Evolutionary conservation across 2,888 invertebrate species (phyloP), one percentile per base, ranked within the genome.

Genomic region (Ditylenchus weischeri): DNA sequence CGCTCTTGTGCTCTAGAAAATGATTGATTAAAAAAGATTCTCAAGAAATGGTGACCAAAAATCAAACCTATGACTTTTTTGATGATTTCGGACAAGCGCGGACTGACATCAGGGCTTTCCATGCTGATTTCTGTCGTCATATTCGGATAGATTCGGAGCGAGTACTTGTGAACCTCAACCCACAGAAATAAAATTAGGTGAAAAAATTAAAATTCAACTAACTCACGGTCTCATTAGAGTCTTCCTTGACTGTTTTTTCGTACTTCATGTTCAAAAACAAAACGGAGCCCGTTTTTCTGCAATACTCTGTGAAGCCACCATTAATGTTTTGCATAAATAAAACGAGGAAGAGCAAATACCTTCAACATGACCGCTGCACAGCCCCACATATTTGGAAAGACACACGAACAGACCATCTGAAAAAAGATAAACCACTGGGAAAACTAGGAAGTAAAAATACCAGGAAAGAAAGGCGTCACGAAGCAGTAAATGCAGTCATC

Each of bases 401-500:
- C 75, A 76, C n/a, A 80, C 72, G 63, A 66, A 78, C 10, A 80
- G 64, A 23, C 80, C 80, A 49, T 72, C 78, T 80, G 54, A 65
- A 75, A 65, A 10, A 21, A n/a, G n/a, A 29, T 29, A 10, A 29
- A 13, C 23, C 11, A 29, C 23, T 35, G 6, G 11, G 23, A 23
- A 21, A 59, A 19, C 7, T 21, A 59, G 8, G 11, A 19, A 10
- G 3, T 57, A 57, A 19, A 15, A 54, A 62, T 49, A 80, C 80
- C 78, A 54, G 69, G n/a, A 62, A 69, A 70, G 38, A 72, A 75
- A 4, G 78, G 76, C 6, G 78, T 73, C 19, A 76, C 94, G 86
- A 91, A 99, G 29, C 93, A 93, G 86, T 90, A 94, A 67, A 93
- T 90, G 87, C 98, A 98, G 86, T 98, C 96, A 85, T 98, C 96